Evolutionary conservation across 2,113 vertebrate genomes (phyloP).

Genomic region (Colossoma macropomum): DNA sequence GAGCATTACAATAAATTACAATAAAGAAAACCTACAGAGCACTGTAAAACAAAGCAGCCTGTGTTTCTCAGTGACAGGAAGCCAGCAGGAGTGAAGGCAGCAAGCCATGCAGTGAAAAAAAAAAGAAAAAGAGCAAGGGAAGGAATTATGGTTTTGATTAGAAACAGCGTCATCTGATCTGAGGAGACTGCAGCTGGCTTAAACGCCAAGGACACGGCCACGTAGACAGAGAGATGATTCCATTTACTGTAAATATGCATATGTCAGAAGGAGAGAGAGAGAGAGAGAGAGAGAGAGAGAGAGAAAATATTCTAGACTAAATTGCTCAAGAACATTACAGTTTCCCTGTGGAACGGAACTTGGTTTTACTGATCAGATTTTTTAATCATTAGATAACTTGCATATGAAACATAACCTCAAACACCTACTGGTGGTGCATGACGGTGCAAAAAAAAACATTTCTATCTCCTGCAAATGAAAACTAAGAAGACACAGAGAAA

Average conservation of each 20-base stretch:
- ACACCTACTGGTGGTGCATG: too few species aligned
- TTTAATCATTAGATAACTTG: too few species aligned
- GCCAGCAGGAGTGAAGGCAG: conserved; percentile 15
- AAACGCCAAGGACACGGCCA: conserved; percentile 60
- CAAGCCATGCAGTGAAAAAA: conserved; percentile 21
- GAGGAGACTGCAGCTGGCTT: conserved; percentile 60
- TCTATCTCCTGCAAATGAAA: background rate
- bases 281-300: conserved; percentile 21
- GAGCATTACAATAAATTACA: background rate
- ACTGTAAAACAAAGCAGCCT: conserved; percentile 8
- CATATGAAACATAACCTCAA: too few species aligned
- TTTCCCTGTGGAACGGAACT: background rate
- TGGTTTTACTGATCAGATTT: background rate
- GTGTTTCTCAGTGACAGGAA: conserved; percentile 19
- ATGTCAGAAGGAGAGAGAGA: conserved; percentile 26
- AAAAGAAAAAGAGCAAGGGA: conserved; percentile 28
- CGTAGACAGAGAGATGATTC: conserved; percentile 52
- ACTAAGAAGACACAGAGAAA: background rate
- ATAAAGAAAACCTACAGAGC: conserved; percentile 26
- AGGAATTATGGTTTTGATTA: conserved; percentile 69
- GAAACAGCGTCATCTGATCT: conserved; percentile 66
- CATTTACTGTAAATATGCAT: conserved; percentile 61
- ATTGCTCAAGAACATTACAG: background rate
- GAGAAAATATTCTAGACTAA: background rate
- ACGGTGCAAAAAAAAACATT: too few species aligned